phyloP scores from a whole-genome alignment of 2,797 vertebrate species.

The Lateolabrax maculatus region DNA sequence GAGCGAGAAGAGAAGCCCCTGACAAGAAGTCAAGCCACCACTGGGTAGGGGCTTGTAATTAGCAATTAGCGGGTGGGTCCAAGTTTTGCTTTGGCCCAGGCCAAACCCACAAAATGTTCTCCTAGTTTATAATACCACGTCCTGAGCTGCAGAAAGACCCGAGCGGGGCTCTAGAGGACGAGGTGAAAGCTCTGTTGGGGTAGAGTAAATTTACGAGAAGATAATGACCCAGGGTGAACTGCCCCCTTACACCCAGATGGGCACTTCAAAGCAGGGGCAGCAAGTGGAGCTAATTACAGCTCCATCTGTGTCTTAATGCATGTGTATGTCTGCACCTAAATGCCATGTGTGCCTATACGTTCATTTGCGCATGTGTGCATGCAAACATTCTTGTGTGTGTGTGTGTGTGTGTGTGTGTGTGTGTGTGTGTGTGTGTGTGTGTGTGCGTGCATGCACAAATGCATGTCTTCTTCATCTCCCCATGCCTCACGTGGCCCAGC shows the following conservation, averaged over 20 bases:
- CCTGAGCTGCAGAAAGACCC: slow-evolving; percentile 78
- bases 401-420: neutral
- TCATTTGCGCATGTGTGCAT: no score
- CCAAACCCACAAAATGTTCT: slow-evolving; percentile 91
- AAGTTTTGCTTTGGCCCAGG: slow-evolving; percentile 84
- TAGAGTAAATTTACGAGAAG: slow-evolving; percentile 81
- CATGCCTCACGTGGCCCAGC: slow-evolving; percentile 76
- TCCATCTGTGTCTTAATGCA: slow-evolving; percentile 28
- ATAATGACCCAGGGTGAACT: slow-evolving; percentile 79
- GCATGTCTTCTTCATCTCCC: slow-evolving; percentile 65
- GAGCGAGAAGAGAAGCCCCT: slow-evolving; percentile 84
- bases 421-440: neutral
- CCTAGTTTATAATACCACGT: slow-evolving; percentile 84
- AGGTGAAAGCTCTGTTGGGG: slow-evolving; percentile 71
- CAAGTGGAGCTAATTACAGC: slow-evolving; percentile 68
- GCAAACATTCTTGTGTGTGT: slow-evolving; percentile 21
- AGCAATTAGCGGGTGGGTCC: slow-evolving; percentile 89
- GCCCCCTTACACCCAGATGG: slow-evolving; percentile 57
- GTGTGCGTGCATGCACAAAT: slow-evolving; percentile 32
- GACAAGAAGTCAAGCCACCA: slow-evolving; percentile 86
- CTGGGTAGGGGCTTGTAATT: slow-evolving; percentile 89
- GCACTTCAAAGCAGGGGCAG: slow-evolving; percentile 69
- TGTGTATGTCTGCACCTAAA: slow-evolving; percentile 5
- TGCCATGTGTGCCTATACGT: neutral
- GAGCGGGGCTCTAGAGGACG: slow-evolving; percentile 72